A percentile compares a stretch with the other conserved stretches of the same genome.
These are phyloP conservation scores for Ormyrus labotus DNA, from an alignment of 2,888 invertebrate species.

Conservation along the genomic window DNA sequence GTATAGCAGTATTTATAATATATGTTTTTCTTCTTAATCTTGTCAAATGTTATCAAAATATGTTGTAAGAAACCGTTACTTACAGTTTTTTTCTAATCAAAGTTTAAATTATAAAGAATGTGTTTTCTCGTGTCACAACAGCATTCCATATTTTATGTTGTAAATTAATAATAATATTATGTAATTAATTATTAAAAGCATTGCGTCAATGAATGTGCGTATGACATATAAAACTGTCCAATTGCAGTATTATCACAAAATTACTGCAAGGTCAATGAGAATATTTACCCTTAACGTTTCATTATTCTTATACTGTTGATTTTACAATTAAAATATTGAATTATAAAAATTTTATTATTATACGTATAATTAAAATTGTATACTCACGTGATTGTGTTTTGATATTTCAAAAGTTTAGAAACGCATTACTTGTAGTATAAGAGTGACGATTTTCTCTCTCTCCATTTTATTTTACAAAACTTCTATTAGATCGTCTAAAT, in stretches of 20 bases:
- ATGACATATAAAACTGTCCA: slow-evolving; percentile 22
- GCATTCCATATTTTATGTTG: slow-evolving; percentile 52
- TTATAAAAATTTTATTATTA: slow-evolving; percentile 30
- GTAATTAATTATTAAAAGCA: neutral
- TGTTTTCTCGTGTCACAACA: slow-evolving; percentile 37
- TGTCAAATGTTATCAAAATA: slow-evolving; percentile 8
- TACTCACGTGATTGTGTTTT: slow-evolving; percentile 38
- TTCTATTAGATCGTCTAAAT: slow-evolving; percentile 57
- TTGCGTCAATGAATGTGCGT: slow-evolving; percentile 9
- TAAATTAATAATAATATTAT: slow-evolving; percentile 40
- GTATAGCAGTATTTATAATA: slow-evolving; percentile 29
- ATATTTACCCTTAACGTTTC: slow-evolving; percentile 35
- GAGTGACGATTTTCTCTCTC: neutral
- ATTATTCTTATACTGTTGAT: slow-evolving; percentile 31
- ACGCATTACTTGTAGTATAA: slow-evolving; percentile 16
- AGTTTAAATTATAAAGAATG: slow-evolving; percentile 41
- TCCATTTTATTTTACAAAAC: slow-evolving; percentile 53
- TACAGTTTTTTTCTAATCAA: slow-evolving; percentile 20
- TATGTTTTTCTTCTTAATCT: slow-evolving; percentile 12
- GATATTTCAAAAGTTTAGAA: slow-evolving; percentile 14
- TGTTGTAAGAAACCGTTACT: slow-evolving; percentile 6
- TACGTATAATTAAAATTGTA: slow-evolving; percentile 14
- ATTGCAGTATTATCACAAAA: slow-evolving; percentile 42
- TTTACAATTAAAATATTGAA: slow-evolving; percentile 44
- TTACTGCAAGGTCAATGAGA: slow-evolving; percentile 33